Evolutionary conservation across 1,140 invertebrate species (phyloP).

Genomic region (Conus ventricosus): DNA sequence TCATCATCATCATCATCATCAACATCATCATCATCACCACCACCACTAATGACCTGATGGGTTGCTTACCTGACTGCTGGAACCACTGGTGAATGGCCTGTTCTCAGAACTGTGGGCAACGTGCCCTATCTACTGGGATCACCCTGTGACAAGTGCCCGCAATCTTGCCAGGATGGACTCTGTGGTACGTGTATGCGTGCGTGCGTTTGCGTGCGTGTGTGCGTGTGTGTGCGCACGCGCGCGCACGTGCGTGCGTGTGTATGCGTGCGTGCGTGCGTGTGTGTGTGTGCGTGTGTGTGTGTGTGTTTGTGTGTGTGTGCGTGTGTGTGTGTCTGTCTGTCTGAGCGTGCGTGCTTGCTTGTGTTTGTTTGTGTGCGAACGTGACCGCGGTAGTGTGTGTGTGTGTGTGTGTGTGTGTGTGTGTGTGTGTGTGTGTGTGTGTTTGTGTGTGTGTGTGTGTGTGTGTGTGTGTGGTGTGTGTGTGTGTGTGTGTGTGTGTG

Average conservation of each 20-base stretch:
- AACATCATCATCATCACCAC: background rate
- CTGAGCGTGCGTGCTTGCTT: too few species aligned
- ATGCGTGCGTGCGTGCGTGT: too few species aligned
- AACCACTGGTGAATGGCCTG: constrained; percentile 45
- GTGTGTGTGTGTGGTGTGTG: too few species aligned
- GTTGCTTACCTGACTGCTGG: constrained; percentile 13
- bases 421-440: too few species aligned
- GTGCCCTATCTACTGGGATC: constrained; percentile 19
- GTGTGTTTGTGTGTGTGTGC: too few species aligned
- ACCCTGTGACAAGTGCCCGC: constrained; percentile 39
- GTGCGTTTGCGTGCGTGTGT: constrained; percentile 84
- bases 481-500: too few species aligned
- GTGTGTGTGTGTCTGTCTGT: too few species aligned
- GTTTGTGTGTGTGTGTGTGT: too few species aligned
- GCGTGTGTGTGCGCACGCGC: background rate
- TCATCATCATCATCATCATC: background rate
- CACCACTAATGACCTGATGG: background rate
- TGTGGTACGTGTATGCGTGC: constrained; percentile 82
- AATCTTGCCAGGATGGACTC: constrained; percentile 79
- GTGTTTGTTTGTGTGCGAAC: too few species aligned
- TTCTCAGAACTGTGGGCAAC: constrained; percentile 52
- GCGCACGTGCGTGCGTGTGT: background rate
- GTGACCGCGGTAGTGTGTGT: too few species aligned
- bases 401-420: too few species aligned
- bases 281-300: too few species aligned